phyloP scores from a whole-genome alignment of 2,113 vertebrate genomes.

The Poecile atricapillus region DNA sequence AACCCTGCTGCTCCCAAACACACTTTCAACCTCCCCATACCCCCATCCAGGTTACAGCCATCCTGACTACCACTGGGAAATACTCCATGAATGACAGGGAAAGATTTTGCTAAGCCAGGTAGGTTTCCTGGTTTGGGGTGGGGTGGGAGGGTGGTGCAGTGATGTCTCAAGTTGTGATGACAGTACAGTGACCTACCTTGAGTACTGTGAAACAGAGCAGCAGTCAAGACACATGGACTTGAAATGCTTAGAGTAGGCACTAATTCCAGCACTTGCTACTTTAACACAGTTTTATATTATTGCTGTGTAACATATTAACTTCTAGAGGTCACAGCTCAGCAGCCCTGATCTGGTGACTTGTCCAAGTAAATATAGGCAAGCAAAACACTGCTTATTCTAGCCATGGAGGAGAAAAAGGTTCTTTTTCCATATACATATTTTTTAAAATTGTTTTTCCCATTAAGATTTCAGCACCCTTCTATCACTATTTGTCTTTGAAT shows the following conservation, averaged over 20 bases:
- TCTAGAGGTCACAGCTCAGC: background rate
- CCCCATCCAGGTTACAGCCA: background rate
- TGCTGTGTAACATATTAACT: conserved; percentile 10
- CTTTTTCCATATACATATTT: background rate
- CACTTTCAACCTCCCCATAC: rapidly evolving
- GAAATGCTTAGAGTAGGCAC: background rate
- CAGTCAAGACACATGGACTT: background rate
- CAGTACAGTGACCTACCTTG: rapidly evolving
- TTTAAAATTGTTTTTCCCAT: background rate
- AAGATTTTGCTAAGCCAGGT: background rate
- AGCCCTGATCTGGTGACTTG: background rate
- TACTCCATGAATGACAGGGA: background rate
- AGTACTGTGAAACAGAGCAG: background rate
- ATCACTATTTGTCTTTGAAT: background rate
- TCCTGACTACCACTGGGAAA: background rate
- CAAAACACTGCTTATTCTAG: background rate
- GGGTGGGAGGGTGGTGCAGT: background rate
- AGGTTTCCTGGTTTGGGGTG: background rate
- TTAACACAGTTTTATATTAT: background rate
- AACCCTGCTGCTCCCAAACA: background rate
- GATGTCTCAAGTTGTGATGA: background rate
- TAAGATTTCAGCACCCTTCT: background rate
- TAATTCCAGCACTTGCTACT: background rate
- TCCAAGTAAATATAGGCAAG: background rate
- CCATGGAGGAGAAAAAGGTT: rapidly evolving